Percentiles rank a stretch among this genome's conserved stretches.
phyloP scores from a whole-genome alignment of 2,113 vertebrate genomes.

The Rhynchopsitta pachyrhyncha region DNA sequence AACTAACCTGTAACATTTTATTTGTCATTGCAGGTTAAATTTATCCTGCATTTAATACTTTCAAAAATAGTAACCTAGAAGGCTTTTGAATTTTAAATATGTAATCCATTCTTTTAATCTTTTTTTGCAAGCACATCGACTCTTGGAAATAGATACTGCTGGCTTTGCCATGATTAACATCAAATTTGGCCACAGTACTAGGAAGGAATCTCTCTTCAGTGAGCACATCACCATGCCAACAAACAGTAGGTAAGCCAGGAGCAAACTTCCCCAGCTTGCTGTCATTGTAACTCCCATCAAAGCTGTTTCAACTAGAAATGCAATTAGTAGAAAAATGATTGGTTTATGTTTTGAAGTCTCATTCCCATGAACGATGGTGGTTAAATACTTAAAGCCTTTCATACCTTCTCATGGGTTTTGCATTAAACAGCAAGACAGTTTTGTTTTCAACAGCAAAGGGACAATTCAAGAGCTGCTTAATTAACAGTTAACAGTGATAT shows the following conservation, averaged over 20 bases:
- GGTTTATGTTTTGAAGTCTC: background rate
- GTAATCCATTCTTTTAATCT: background rate
- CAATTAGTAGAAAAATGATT: background rate
- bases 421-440: background rate
- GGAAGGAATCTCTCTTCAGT: background rate
- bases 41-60: background rate
- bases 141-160: background rate
- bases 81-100: background rate
- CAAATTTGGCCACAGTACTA: background rate
- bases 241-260: conserved; percentile 11
- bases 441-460: background rate
- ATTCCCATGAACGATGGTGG: background rate
- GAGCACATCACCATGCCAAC: conserved; percentile 44
- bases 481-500: background rate
- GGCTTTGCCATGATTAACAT: background rate
- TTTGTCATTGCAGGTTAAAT: background rate
- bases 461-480: background rate
- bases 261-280: background rate
- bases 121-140: background rate
- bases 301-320: background rate
- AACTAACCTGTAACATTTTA: background rate
- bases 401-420: background rate
- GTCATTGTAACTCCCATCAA: background rate
- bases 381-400: background rate
- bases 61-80: background rate